These are phyloP conservation scores for Dryocosmus kuriphilus DNA, from an alignment of 2,888 invertebrate species.

Conservation along the genomic window DNA sequence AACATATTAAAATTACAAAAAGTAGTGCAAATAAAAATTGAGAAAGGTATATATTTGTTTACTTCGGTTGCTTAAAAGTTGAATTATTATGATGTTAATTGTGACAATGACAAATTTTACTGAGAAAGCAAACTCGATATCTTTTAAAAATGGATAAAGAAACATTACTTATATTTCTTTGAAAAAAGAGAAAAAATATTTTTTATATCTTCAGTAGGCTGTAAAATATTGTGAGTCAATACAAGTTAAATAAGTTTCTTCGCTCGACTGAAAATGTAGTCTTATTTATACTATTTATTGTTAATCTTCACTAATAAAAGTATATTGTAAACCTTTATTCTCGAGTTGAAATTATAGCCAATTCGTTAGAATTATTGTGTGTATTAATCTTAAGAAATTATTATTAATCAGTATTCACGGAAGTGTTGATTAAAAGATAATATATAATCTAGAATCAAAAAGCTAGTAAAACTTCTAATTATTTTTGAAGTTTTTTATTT, in stretches of 20 bases:
- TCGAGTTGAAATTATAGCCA: background rate
- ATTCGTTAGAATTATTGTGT: background rate
- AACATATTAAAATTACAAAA: background rate
- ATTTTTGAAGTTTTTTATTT: background rate
- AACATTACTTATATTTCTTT: constrained; percentile 1
- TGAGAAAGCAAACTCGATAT: background rate
- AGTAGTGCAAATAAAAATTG: background rate
- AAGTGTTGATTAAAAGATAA: background rate
- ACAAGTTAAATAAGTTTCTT: constrained; percentile 2
- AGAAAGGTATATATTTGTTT: background rate
- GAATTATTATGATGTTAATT: background rate
- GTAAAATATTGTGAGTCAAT: constrained; percentile 23
- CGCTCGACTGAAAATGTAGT: constrained; percentile 19
- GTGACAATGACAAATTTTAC: background rate
- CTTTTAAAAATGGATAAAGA: constrained; percentile 3
- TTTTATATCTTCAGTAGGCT: constrained; percentile 23
- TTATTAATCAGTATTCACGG: background rate
- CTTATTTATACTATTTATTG: constrained; percentile 16
- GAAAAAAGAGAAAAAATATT: constrained; percentile 9
- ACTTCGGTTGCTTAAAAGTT: background rate
- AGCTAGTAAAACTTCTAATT: background rate
- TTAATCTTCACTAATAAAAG: constrained; percentile 18
- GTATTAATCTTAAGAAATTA: background rate
- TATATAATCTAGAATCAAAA: background rate
- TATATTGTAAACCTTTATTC: background rate